Conservation (phyloP, 1,140 invertebrate species). For the Akabosia matsudoensis region DNA sequence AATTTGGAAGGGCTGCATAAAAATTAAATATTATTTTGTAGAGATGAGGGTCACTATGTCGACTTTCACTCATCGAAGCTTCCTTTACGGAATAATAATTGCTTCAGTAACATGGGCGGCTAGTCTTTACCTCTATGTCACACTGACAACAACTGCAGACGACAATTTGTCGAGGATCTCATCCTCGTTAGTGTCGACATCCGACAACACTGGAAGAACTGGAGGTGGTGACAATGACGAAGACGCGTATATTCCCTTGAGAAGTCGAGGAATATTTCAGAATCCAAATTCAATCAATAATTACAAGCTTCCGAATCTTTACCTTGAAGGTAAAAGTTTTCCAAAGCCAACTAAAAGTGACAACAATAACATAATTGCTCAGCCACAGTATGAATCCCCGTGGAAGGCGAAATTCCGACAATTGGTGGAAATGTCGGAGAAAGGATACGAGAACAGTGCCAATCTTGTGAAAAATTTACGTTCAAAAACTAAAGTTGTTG, state of each 20-base stretch:
- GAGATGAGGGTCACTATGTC: conserved; percentile 7
- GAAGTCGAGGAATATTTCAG: neutral
- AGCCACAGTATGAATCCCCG: conserved; percentile 47
- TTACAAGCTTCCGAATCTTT: conserved; percentile 26
- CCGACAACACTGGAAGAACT: conserved; percentile 1
- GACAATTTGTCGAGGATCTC: conserved; percentile 6
- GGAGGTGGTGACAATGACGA: conserved; percentile 26
- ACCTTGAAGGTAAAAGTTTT: conserved; percentile 18
- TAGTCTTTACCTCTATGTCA: conserved; percentile 60
- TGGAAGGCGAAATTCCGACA: conserved; percentile 45
- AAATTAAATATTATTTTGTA: neutral
- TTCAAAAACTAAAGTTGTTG: conserved; percentile 24
- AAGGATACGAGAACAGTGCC: conserved; percentile 50
- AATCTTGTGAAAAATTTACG: conserved; percentile 30
- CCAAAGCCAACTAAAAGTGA: neutral
- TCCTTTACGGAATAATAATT: conserved; percentile 61
- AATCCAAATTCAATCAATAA: neutral
- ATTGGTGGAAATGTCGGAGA: conserved; percentile 44
- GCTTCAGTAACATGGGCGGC: conserved; percentile 66
- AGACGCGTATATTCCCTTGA: conserved; percentile 37
- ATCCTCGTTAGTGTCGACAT: conserved; percentile 11
- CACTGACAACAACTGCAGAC: conserved; percentile 24
- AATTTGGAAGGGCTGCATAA: neutral
- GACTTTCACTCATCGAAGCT: conserved; percentile 52
- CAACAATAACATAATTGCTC: conserved; percentile 13